Percentiles rank a stretch among this genome's conserved stretches.
Conservation (phyloP, 1,140 invertebrate genomes). For the Mamestra configurata region DNA sequence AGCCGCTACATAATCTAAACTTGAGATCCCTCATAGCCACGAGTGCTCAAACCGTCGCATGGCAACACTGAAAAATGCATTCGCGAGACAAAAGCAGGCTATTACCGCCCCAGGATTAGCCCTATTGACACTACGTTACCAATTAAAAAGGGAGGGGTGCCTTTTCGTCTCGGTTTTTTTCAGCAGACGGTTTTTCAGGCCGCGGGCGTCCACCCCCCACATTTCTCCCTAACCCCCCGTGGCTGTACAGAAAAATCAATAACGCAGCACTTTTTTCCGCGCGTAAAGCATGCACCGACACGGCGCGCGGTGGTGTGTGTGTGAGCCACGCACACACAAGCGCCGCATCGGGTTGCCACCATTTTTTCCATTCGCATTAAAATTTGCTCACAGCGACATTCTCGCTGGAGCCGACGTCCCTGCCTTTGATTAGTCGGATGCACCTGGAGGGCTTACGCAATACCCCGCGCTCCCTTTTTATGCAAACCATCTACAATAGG, state of each 20-base stretch:
- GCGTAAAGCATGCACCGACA: slow-evolving; percentile 87
- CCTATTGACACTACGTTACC: slow-evolving; percentile 88
- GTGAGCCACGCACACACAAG: slow-evolving; percentile 68
- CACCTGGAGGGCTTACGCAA: slow-evolving; percentile 75
- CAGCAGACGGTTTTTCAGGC: slow-evolving; percentile 87
- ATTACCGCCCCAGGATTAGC: slow-evolving; percentile 85
- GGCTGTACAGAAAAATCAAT: slow-evolving; percentile 87
- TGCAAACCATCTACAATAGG: slow-evolving; percentile 49
- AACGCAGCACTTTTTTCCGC: slow-evolving; percentile 87
- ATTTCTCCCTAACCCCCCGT: slow-evolving; percentile 65
- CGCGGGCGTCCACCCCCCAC: slow-evolving; percentile 72
- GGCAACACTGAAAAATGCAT: slow-evolving; percentile 85
- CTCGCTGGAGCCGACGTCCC: slow-evolving; percentile 57
- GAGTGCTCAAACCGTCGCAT: slow-evolving; percentile 71
- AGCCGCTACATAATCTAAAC: slow-evolving; percentile 48
- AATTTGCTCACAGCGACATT: slow-evolving; percentile 71
- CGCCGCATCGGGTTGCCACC: slow-evolving; percentile 71
- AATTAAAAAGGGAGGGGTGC: slow-evolving; percentile 87
- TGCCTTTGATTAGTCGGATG: slow-evolving; percentile 74
- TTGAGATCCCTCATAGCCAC: slow-evolving; percentile 60
- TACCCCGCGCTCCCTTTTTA: slow-evolving; percentile 52
- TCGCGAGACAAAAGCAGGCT: slow-evolving; percentile 84
- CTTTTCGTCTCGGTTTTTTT: slow-evolving; percentile 87
- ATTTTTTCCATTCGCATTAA: slow-evolving; percentile 81
- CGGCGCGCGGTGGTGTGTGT: slow-evolving; percentile 66